Evolutionary conservation across 2,888 invertebrate genomes (phyloP).

Genomic region (Portevinia maculata): DNA sequence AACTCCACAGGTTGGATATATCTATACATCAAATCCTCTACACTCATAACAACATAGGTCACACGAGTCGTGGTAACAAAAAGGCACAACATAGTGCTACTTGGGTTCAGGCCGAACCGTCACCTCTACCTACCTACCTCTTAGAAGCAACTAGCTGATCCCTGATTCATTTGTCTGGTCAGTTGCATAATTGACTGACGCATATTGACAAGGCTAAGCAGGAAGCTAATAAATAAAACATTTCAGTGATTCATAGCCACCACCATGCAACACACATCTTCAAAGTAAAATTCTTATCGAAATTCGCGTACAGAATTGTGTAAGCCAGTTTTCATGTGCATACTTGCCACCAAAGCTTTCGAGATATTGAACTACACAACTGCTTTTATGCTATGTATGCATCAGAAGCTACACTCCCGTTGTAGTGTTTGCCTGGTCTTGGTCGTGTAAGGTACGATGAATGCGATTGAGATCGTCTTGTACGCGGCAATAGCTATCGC

Average conservation of each 20-base stretch:
- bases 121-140: too few relatives aligned
- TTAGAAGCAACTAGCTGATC: too few relatives aligned
- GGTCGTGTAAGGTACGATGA: constrained; percentile 23
- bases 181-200: background rate
- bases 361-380: background rate
- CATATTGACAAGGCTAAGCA: background rate
- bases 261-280: background rate
- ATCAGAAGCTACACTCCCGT: constrained; percentile 1
- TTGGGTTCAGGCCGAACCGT: too few relatives aligned
- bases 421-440: constrained; percentile 16
- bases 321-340: background rate
- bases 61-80: too few relatives aligned
- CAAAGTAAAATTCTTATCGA: constrained; percentile 3
- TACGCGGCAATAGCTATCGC: constrained; percentile 9
- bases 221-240: background rate
- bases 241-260: background rate
- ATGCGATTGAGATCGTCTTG: constrained; percentile 9
- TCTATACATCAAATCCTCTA: too few relatives aligned
- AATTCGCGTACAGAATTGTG: background rate
- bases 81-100: too few relatives aligned
- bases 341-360: background rate
- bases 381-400: background rate
- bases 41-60: too few relatives aligned
- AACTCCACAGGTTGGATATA: too few relatives aligned
- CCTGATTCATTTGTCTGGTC: too few relatives aligned